A percentile compares a stretch with the other conserved stretches of the same genome.
Conservation (phyloP, 2,888 invertebrate species). For the Synanthedon vespiformis region DNA sequence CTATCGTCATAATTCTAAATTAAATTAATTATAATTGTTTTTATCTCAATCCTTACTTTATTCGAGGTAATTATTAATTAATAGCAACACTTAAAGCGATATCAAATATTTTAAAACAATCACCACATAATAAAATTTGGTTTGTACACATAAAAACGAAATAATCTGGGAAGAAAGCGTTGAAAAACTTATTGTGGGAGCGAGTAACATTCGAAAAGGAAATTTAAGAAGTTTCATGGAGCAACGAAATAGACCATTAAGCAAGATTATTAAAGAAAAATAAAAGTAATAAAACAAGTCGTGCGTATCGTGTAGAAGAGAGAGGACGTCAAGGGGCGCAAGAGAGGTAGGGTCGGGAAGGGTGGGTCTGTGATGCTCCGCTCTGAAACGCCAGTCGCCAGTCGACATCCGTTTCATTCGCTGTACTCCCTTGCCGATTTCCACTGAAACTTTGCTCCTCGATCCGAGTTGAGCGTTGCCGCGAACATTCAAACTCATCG, state of each 20-base stretch:
- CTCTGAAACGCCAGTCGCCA: conserved; percentile 3
- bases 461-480: conserved; percentile 9
- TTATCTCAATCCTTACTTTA: no score
- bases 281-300: conserved; percentile 62
- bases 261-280: conserved; percentile 64
- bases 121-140: background rate
- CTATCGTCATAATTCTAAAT: no score
- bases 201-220: conserved; percentile 29
- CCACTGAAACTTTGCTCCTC: conserved; percentile 17
- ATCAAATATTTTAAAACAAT: background rate
- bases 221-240: conserved; percentile 49
- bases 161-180: background rate
- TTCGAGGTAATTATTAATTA: no score
- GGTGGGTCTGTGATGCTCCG: conserved; percentile 3
- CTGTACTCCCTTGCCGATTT: background rate
- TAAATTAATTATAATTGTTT: no score
- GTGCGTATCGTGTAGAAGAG: conserved; percentile 22
- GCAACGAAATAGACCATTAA: conserved; percentile 55
- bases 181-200: conserved; percentile 25
- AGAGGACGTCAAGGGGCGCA: conserved; percentile 6
- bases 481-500: conserved; percentile 10
- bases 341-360: conserved; percentile 3
- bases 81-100: no score
- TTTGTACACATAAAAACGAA: background rate
- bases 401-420: conserved; percentile 3